Conservation (phyloP, 1,140 invertebrate genomes). For the Drosophila littoralis region DNA sequence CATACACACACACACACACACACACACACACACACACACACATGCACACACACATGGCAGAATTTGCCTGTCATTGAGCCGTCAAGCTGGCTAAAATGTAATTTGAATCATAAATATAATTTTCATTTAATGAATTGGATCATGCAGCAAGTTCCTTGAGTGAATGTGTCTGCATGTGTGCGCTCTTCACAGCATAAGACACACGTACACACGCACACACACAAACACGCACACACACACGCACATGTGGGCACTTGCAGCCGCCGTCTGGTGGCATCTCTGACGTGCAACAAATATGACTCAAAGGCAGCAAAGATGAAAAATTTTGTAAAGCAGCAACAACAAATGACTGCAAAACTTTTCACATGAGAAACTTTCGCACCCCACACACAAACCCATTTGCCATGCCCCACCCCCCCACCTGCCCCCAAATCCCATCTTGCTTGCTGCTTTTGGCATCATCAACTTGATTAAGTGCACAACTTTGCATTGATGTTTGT, state of each 20-base stretch:
- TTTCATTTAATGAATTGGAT: constrained; percentile 80
- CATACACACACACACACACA: neutral
- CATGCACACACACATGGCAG: neutral
- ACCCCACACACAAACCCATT: neutral
- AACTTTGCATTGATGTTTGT: constrained; percentile 42
- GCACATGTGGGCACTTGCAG: neutral
- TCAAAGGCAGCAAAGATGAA: constrained; percentile 73
- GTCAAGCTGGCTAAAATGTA: constrained; percentile 58
- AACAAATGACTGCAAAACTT: constrained; percentile 53
- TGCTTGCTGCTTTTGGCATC: constrained; percentile 23
- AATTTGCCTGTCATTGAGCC: constrained; percentile 29
- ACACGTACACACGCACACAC: constrained; percentile 10
- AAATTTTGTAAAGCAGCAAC: constrained; percentile 46
- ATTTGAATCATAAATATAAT: constrained; percentile 81
- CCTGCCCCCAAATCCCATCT: neutral
- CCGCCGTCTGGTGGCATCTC: constrained; percentile 24
- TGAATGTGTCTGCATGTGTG: constrained; percentile 14
- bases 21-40: neutral
- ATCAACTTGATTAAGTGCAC: constrained; percentile 73
- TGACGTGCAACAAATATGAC: constrained; percentile 55
- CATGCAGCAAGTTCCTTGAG: constrained; percentile 43
- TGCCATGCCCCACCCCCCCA: too few relatives aligned
- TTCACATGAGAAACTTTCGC: constrained; percentile 58
- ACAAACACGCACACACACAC: neutral
- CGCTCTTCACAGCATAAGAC: constrained; percentile 18